phyloP scores from a whole-genome alignment of 2,888 invertebrate species.

The Acrocera orbiculus region DNA sequence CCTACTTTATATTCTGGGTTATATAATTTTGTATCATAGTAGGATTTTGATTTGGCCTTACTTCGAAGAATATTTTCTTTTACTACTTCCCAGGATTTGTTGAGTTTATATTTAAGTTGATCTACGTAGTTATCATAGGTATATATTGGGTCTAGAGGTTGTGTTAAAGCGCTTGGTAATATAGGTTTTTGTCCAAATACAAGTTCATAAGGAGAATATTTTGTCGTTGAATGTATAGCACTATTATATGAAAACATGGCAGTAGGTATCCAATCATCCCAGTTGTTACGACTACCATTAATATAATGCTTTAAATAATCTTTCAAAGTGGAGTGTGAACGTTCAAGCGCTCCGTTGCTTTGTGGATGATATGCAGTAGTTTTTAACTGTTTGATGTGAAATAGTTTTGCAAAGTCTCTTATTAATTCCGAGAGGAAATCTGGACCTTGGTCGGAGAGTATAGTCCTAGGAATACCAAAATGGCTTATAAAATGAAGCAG shows the following conservation, averaged over 20 bases:
- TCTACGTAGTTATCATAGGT: conserved; percentile 8
- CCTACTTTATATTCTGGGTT: conserved; percentile 4
- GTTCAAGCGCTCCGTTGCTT: conserved; percentile 15
- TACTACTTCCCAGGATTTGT: conserved; percentile 6
- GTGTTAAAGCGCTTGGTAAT: conserved; percentile 5
- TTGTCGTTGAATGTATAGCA: conserved; percentile 5
- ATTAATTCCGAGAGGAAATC: conserved; percentile 16
- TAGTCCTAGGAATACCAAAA: conserved; percentile 8
- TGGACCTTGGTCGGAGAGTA: conserved; percentile 7
- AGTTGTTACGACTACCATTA: conserved; percentile 3
- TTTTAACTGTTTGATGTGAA: conserved; percentile 18
- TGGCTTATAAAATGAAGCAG: conserved; percentile 4
- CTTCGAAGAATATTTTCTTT: conserved; percentile 6
- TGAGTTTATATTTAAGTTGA: conserved; percentile 7
- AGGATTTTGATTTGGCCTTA: conserved; percentile 4
- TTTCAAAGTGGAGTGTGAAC: conserved; percentile 18
- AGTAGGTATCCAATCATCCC: conserved; percentile 1
- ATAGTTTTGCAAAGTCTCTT: conserved; percentile 16
- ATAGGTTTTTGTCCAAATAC: conserved; percentile 7
- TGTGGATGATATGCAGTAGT: conserved; percentile 17
- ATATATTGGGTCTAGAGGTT: conserved; percentile 6
- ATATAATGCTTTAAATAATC: conserved; percentile 20
- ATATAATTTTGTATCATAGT: conserved; percentile 5
- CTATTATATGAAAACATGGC: no score
- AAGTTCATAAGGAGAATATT: conserved; percentile 7